Conservation (phyloP, 23 tunicate species). For the Botrylloides violaceus region DNA sequence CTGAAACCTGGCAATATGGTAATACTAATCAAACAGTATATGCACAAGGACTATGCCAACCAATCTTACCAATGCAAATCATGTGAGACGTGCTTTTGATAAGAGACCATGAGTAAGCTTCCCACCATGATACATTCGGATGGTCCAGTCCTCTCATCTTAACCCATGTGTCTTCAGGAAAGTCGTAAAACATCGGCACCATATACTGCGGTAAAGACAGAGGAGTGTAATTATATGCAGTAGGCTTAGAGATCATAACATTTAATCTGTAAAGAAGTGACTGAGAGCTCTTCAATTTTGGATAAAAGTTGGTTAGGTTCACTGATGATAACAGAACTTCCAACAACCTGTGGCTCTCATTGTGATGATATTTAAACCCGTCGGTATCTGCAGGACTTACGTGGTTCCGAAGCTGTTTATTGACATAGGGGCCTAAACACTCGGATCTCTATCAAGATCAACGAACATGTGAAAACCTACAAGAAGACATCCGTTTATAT, state of each 20-base stretch:
- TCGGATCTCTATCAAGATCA: too few species aligned
- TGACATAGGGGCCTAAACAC: too few species aligned
- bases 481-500: constrained; percentile 76
- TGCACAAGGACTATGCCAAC: neutral
- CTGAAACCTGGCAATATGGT: constrained; percentile 88
- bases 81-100: constrained; percentile 81
- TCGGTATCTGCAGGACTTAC: too few species aligned
- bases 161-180: constrained; percentile 83
- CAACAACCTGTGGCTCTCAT: too few species aligned
- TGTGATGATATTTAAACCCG: too few species aligned
- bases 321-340: too few species aligned
- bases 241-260: too few species aligned
- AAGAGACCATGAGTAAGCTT: constrained; percentile 90
- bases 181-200: constrained; percentile 71
- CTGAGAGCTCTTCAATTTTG: too few species aligned
- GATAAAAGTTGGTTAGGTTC: too few species aligned
- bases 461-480: constrained; percentile 28
- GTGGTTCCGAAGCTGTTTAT: too few species aligned
- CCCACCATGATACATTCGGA: constrained; percentile 66
- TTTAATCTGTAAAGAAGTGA: too few species aligned
- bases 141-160: constrained; percentile 45
- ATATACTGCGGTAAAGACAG: constrained; percentile 82
- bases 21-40: neutral
- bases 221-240: too few species aligned
- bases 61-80: constrained; percentile 79